These are phyloP conservation scores for Pinctada fucata DNA, from an alignment of 2,888 invertebrate species.

Conservation along the genomic window DNA sequence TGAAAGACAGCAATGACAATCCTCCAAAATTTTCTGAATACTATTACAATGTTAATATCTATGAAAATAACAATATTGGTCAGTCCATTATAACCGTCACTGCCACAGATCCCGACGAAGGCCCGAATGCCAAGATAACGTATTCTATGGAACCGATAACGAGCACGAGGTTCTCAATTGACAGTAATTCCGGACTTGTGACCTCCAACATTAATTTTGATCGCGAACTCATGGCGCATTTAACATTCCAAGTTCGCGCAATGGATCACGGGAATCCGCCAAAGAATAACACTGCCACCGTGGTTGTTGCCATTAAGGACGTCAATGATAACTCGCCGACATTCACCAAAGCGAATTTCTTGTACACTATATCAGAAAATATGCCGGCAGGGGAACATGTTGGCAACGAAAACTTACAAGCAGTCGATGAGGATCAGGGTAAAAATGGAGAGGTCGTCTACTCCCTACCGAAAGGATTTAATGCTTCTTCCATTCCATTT, in stretches of 20 bases:
- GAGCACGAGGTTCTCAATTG: constrained; percentile 28
- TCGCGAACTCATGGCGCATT: constrained; percentile 29
- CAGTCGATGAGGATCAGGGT: constrained; percentile 35
- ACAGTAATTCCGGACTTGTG: constrained; percentile 27
- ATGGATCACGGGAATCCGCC: constrained; percentile 32
- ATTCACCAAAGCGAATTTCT: constrained; percentile 33
- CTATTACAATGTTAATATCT: constrained; percentile 25
- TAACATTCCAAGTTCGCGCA: constrained; percentile 34
- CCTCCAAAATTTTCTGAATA: constrained; percentile 36
- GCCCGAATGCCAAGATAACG: constrained; percentile 28
- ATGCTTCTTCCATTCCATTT: constrained; percentile 31
- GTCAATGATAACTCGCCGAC: constrained; percentile 39
- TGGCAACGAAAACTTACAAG: constrained; percentile 27
- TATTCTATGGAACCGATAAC: constrained; percentile 32
- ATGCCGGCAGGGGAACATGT: constrained; percentile 23
- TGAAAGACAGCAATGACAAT: constrained; percentile 39
- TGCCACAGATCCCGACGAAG: constrained; percentile 36
- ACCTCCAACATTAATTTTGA: constrained; percentile 34
- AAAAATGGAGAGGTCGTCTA: constrained; percentile 32
- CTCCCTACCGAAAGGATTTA: constrained; percentile 16
- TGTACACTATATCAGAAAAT: constrained; percentile 32
- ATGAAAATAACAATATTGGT: constrained; percentile 35
- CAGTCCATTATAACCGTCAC: constrained; percentile 26
- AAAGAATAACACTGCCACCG: constrained; percentile 32
- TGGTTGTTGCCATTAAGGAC: constrained; percentile 37